Base-by-base conservation (phyloP, 2,797 vertebrate genomes). In the Delichon dasypus region DNA sequence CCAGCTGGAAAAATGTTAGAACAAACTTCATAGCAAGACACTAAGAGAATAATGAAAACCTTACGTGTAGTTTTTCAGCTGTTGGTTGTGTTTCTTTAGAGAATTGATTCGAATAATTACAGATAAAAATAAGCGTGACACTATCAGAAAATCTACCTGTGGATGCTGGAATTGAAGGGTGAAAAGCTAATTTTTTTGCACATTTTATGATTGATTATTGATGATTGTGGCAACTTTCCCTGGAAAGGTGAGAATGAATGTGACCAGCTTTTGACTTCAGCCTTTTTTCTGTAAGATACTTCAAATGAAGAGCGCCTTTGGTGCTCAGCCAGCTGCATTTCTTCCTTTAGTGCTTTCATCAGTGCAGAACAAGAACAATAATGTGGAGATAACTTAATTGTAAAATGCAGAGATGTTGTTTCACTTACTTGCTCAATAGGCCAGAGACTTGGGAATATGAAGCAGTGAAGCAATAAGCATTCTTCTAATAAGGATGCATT, bases 391-490 rank as follows among this genome's bases (percentile, higher is more conserved):
- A 88, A 65, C 50, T 88, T 85, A 85, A 88, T 95, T 94, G 87
- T 68, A 87, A 94, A 96, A 93, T 70, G 48, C 62, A 75, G 54
- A 78, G 85, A 84, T 93, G 75, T 42, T 83, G 57, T 91, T 93
- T 85, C 53, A 55, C 51, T 89, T 95, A 82, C 58, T 92, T 88
- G 82, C 85, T 88, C 88, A 89, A 58, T 32, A 75, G 48, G 68
- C 75, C 3, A 11, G 57, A 68, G 81, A 89, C 74, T 16, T n/a
- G 88, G 89, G 72, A 95, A 85, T 66, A 40, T n/a, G 45, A 93
- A 70, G 50, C 21, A 36, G 54, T 71, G 64, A 88, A 92, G 80
- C 75, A 94, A 21, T 36, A 34, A 40, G 17, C 48, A 30, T 92
- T 89, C 55, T 76, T 90, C 83, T 77, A 62, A 74, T 67, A 58